These are phyloP conservation scores for Temnothorax curvispinosus DNA, from an alignment of 1,140 invertebrate genomes.

Conservation along the genomic window DNA sequence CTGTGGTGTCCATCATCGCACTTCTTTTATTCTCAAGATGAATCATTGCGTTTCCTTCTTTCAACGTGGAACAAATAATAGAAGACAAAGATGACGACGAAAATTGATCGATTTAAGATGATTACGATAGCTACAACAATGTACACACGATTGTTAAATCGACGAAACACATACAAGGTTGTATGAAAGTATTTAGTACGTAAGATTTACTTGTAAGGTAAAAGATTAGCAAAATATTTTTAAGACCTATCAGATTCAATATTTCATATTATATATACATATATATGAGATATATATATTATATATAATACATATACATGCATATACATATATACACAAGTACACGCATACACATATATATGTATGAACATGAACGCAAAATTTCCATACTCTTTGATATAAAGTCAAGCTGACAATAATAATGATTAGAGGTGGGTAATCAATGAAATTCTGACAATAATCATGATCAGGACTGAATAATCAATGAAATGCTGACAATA, in stretches of 20 bases:
- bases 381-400: slow-evolving; percentile 53
- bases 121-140: slow-evolving; percentile 60
- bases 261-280: slow-evolving; percentile 80
- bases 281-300: slow-evolving; percentile 45
- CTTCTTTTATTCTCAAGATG: slow-evolving; percentile 74
- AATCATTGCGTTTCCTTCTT: slow-evolving; percentile 67
- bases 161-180: slow-evolving; percentile 81
- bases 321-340: slow-evolving; percentile 51
- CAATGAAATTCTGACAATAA: slow-evolving; percentile 67
- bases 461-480: slow-evolving; percentile 21
- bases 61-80: slow-evolving; percentile 29
- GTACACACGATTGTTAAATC: slow-evolving; percentile 63
- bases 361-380: slow-evolving; percentile 54
- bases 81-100: slow-evolving; percentile 64
- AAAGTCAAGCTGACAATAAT: slow-evolving; percentile 51
- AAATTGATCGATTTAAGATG: slow-evolving; percentile 59
- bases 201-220: slow-evolving; percentile 80
- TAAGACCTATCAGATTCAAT: slow-evolving; percentile 83
- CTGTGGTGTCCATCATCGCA: slow-evolving; percentile 60
- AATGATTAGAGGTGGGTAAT: slow-evolving; percentile 1
- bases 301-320: slow-evolving; percentile 66
- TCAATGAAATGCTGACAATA: slow-evolving; percentile 70
- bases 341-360: slow-evolving; percentile 65
- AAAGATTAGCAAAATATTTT: slow-evolving; percentile 84
- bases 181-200: slow-evolving; percentile 85